Percentiles rank a stretch among this genome's conserved stretches.
Evolutionary conservation across 2,797 vertebrate genomes (phyloP).

Genomic region (Garrulus glandarius): DNA sequence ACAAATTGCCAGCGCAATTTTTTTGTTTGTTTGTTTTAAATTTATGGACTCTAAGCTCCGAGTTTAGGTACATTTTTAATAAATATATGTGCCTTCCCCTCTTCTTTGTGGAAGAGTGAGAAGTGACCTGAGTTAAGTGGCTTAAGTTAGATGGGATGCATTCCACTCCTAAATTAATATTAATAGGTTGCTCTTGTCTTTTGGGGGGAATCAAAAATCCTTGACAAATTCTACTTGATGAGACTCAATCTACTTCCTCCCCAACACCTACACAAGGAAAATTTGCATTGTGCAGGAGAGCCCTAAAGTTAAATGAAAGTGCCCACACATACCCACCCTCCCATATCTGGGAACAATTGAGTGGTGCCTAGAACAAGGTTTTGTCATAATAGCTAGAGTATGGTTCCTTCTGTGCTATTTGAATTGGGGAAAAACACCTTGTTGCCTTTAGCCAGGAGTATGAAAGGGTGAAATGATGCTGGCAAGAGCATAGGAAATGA

Average conservation of each 20-base stretch:
- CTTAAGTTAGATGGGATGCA: not conserved
- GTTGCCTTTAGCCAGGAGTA: not conserved
- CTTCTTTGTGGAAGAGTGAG: not conserved
- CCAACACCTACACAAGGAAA: not conserved
- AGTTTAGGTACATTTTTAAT: not conserved
- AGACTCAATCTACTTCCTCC: not conserved
- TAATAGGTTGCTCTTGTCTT: not conserved
- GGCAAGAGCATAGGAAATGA: not conserved
- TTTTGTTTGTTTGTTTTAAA: not conserved
- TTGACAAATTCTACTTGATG: not conserved
- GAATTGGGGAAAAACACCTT: not conserved
- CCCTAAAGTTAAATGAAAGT: not conserved
- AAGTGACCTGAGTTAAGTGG: not conserved
- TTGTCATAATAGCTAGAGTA: not conserved
- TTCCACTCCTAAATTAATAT: not conserved
- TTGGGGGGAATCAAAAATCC: not conserved
- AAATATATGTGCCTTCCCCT: not conserved
- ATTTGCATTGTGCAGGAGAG: not conserved
- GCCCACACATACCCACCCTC: not conserved
- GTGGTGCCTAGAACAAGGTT: not conserved
- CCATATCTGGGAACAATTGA: fast-evolving
- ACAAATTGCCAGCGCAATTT: not conserved
- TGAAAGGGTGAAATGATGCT: not conserved
- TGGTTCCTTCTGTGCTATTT: not conserved
- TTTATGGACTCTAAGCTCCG: not conserved